Conservation (phyloP, 2,113 vertebrate species). For the Recurvirostra avosetta region DNA sequence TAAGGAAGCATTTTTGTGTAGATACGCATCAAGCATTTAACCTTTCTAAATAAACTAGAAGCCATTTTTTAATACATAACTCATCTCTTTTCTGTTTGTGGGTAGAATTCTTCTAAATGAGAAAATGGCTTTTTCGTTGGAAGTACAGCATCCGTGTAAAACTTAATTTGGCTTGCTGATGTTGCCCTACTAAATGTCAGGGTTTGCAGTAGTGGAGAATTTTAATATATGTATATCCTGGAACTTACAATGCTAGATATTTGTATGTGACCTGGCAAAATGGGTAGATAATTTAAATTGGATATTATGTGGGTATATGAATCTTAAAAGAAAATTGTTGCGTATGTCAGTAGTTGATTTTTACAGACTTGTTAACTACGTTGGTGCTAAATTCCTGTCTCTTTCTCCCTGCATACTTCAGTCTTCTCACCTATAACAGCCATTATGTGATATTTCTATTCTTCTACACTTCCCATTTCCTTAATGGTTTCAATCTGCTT, state of each 20-base stretch:
- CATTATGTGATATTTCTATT: neutral
- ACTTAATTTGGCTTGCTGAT: neutral
- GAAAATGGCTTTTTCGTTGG: neutral
- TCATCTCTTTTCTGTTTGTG: neutral
- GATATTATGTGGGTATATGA: neutral
- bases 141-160: neutral
- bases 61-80: neutral
- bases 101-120: neutral
- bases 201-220: neutral
- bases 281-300: neutral
- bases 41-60: neutral
- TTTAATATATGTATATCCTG: neutral
- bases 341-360: neutral
- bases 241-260: neutral
- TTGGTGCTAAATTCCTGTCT: neutral
- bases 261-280: neutral
- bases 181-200: neutral
- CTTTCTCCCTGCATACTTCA: fast-evolving
- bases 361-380: neutral
- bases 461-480: neutral
- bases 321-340: neutral
- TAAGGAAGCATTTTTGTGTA: neutral
- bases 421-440: neutral
- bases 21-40: neutral
- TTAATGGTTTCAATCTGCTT: neutral